Evolutionary conservation across 2,888 invertebrate genomes (phyloP).

Genomic region (Calliphora vomitoria): DNA sequence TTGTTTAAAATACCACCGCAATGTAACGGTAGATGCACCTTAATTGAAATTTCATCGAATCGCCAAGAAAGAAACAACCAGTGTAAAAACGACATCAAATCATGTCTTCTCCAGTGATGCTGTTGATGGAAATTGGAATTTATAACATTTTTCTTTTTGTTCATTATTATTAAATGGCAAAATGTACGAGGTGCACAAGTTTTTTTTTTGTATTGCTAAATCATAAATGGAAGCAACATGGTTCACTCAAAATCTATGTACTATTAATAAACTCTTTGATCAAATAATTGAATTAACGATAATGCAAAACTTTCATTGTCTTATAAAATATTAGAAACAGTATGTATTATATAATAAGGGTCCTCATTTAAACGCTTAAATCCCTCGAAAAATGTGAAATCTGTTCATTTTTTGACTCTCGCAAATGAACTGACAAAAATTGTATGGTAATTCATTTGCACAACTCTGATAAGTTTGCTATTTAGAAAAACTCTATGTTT

Average conservation of each 20-base stretch:
- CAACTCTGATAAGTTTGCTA: too few species aligned
- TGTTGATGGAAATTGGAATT: constrained; percentile 33
- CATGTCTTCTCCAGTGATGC: constrained; percentile 35
- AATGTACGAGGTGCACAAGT: not conserved
- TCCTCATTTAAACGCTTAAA: too few species aligned
- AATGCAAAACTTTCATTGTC: too few species aligned
- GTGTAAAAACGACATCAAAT: constrained; percentile 39
- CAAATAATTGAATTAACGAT: too few species aligned
- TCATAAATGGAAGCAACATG: not conserved
- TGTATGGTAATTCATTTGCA: too few species aligned
- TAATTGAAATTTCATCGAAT: constrained; percentile 61
- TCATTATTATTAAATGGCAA: constrained; percentile 8
- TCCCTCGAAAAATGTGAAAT: too few species aligned
- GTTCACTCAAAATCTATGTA: not conserved
- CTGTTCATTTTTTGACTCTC: too few species aligned
- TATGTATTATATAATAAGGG: too few species aligned
- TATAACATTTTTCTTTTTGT: not conserved
- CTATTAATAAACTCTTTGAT: too few species aligned
- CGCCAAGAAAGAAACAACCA: constrained; percentile 38
- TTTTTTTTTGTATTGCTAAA: not conserved
- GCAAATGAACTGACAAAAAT: too few species aligned
- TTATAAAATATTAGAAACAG: too few species aligned
- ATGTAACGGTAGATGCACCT: constrained; percentile 63
- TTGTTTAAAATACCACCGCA: constrained; percentile 53
- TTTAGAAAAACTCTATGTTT: too few species aligned